phyloP scores from a whole-genome alignment of 2,888 invertebrate genomes.

The Hydropsyche betteni region DNA sequence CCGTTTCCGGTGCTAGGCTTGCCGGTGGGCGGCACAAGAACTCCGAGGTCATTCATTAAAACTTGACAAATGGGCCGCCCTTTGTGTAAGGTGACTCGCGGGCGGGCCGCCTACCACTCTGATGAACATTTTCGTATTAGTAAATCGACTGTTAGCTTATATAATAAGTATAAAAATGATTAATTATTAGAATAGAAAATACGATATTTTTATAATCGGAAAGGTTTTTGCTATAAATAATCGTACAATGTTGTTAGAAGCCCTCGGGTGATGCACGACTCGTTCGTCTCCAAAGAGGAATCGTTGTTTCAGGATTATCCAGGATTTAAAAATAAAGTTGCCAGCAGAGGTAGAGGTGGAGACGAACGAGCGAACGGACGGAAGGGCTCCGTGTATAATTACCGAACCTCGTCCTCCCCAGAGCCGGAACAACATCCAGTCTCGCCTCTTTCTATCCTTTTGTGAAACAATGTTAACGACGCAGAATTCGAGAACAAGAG shows the following conservation, averaged over 20 bases:
- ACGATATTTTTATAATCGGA: too few relatives aligned
- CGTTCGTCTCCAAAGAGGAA: constrained; percentile 45
- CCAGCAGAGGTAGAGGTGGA: background rate
- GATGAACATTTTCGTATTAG: too few relatives aligned
- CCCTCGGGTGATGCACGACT: too few relatives aligned
- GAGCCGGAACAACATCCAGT: constrained; percentile 45
- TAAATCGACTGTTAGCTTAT: too few relatives aligned
- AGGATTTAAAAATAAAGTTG: constrained; percentile 51
- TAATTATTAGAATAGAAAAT: too few relatives aligned
- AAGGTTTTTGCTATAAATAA: too few relatives aligned
- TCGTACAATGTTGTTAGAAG: too few relatives aligned
- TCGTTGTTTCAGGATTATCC: constrained; percentile 47
- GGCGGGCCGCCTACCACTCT: constrained; percentile 7
- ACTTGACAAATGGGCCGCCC: constrained; percentile 49
- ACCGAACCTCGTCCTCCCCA: constrained; percentile 32
- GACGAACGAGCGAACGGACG: background rate
- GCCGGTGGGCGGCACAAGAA: constrained; percentile 33
- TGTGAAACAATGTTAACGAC: constrained; percentile 51
- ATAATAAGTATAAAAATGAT: too few relatives aligned
- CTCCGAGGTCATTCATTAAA: constrained; percentile 51
- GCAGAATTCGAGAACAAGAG: constrained; percentile 45
- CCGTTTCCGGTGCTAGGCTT: constrained; percentile 41
- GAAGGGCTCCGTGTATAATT: constrained; percentile 45
- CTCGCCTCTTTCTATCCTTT: constrained; percentile 33
- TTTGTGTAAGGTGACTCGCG: constrained; percentile 30